Evolutionary conservation across 2,113 vertebrate genomes (phyloP).

Genomic region (Tachuris rubrigastra): DNA sequence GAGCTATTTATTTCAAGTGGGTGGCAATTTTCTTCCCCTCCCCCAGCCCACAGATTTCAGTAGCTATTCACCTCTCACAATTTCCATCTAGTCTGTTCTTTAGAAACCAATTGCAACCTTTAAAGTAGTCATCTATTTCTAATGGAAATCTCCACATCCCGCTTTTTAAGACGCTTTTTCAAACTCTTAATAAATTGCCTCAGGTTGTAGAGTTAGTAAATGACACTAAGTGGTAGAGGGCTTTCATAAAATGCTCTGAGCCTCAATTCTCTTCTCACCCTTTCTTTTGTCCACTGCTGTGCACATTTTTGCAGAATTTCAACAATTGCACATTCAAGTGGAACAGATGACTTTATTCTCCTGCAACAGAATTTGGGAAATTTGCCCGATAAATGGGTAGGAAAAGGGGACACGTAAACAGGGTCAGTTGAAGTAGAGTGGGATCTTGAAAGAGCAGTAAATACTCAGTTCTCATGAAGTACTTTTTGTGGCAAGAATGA

Average conservation of each 20-base stretch:
- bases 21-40: slow-evolving; percentile 72
- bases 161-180: slow-evolving; percentile 70
- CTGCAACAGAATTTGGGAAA: not conserved
- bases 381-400: not conserved
- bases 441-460: slow-evolving; percentile 26
- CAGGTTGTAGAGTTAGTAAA: slow-evolving; percentile 68
- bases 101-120: slow-evolving; percentile 75
- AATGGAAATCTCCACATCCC: slow-evolving; percentile 73
- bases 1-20: slow-evolving; percentile 78
- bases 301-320: slow-evolving; percentile 27
- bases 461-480: not conserved
- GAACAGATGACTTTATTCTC: slow-evolving; percentile 22
- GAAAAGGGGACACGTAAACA: not conserved
- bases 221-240: slow-evolving; percentile 56
- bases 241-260: slow-evolving; percentile 27
- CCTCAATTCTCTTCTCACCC: slow-evolving; percentile 5
- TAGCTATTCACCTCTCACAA: slow-evolving; percentile 75
- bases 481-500: not conserved
- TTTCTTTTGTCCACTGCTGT: slow-evolving; percentile 16
- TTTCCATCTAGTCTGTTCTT: slow-evolving; percentile 77
- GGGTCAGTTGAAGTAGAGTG: slow-evolving; percentile 6
- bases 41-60: slow-evolving; percentile 61
- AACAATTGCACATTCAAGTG: slow-evolving; percentile 14
- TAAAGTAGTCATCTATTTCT: slow-evolving; percentile 76
- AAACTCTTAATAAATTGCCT: slow-evolving; percentile 78